Evolutionary conservation across 2,888 invertebrate genomes (phyloP), one percentile per base, ranked within the genome.

Genomic region (Nephrotoma flavescens): DNA sequence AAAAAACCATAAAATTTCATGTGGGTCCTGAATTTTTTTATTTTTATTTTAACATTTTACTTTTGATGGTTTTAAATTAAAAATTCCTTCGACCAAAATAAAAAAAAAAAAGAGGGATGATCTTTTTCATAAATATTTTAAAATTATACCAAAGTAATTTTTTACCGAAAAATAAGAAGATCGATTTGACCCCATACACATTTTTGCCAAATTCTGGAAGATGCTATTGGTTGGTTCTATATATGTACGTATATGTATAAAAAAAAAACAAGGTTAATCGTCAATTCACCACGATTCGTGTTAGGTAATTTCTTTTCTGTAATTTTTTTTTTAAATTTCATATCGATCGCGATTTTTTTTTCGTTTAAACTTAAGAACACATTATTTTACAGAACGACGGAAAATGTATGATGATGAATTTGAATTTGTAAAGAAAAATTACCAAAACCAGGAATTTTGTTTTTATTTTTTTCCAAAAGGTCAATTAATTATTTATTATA

Each of bases 251-350:
- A 71, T 31, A 57, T 19, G 19, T 31, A 71, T 71, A 84, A 9
- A 84, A 84, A 84, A 84, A 41, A 84, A 84, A 84, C 31, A 84
- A 84, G 84, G 84, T 84, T 84, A 84, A 84, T 84, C 84, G 84
- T 42, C 84, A 84, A 84, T 84, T 84, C 84, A 42, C 84, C 84
- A 42, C 84, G 84, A 84, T 15, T 84, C 84, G 84, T 84, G 84
- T 84, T 84, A 84, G 41, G 84, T 71, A 71, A 71, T 71, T 71
- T 71, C 71, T 31, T 71, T 71, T 71, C 19, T 71, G 71, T 71
- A 71, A 7, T 31, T 71, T 71, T 31, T 31, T 31, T 31, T 71
- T 71, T 71, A 31, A 71, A 71, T 71, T 71, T 71, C 71, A 31
- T 71, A 71, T 71, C 71, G 71, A 71, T 71, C 71, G 71, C 71